Evolutionary conservation across 2,888 invertebrate species (phyloP).

Genomic region (Folsomia manolachei): DNA sequence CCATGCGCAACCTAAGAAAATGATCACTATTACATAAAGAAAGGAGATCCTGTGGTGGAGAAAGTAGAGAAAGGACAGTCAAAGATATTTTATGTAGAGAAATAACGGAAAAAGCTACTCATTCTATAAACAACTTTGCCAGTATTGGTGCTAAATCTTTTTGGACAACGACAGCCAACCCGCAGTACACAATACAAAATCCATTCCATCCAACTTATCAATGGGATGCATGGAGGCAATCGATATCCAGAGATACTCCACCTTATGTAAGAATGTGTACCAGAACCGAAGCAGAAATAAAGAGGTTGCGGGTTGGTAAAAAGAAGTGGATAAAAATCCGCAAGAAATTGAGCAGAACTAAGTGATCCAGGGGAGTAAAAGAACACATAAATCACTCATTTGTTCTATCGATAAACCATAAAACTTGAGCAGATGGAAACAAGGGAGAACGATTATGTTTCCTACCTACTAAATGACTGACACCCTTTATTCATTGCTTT

Average conservation of each 20-base stretch:
- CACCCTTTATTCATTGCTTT: constrained; percentile 2
- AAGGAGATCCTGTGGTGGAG: background rate
- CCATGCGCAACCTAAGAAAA: background rate
- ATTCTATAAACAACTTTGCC: no score
- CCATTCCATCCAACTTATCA: background rate
- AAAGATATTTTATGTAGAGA: background rate
- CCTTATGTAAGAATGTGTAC: no score
- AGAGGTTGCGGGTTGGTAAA: background rate
- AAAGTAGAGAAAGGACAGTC: background rate
- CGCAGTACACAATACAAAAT: background rate
- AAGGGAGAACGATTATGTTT: background rate
- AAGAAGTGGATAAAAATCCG: constrained; percentile 16
- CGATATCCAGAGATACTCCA: background rate
- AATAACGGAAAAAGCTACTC: background rate
- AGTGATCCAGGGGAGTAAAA: constrained; percentile 8
- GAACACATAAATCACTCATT: constrained; percentile 20
- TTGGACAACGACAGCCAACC: background rate
- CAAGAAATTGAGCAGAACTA: constrained; percentile 20
- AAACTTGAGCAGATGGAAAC: constrained; percentile 7
- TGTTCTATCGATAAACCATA: constrained; percentile 18
- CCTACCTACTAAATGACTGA: background rate
- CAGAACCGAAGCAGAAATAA: background rate
- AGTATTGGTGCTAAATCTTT: background rate
- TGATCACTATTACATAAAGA: background rate
- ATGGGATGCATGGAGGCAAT: background rate